Evolutionary conservation across 2,888 invertebrate genomes (phyloP).

Genomic region (Galerucella pusilla): DNA sequence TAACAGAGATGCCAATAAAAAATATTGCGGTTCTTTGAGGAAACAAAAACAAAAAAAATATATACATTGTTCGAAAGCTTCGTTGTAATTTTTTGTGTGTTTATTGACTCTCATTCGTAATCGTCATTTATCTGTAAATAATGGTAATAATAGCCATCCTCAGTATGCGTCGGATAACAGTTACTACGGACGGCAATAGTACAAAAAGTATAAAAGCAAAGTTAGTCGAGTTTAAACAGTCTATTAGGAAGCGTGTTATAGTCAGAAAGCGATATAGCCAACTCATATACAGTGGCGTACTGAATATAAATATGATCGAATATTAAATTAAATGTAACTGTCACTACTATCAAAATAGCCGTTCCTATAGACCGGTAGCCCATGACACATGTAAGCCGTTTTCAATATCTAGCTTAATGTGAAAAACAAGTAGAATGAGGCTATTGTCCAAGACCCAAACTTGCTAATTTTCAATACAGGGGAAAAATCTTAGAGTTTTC

Average conservation of each 20-base stretch:
- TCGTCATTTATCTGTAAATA: conserved; percentile 35
- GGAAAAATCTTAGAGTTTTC: too few relatives aligned
- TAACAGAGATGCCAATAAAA: background rate
- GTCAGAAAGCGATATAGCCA: conserved; percentile 31
- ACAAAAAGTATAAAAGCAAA: conserved; percentile 36
- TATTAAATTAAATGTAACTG: background rate
- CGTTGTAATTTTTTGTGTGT: conserved; percentile 12
- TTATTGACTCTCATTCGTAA: conserved; percentile 28
- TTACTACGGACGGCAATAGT: conserved; percentile 34
- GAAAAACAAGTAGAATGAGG: too few relatives aligned
- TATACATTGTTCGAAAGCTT: conserved; percentile 13
- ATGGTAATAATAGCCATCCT: conserved; percentile 35
- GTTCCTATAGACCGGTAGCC: too few relatives aligned
- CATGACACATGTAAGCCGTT: too few relatives aligned
- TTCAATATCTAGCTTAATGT: too few relatives aligned
- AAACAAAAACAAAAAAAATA: background rate
- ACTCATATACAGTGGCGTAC: conserved; percentile 11
- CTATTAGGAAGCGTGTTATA: conserved; percentile 34
- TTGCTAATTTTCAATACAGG: too few relatives aligned
- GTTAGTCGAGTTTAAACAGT: conserved; percentile 34
- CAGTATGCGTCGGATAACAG: conserved; percentile 38
- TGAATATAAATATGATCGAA: background rate
- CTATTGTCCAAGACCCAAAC: too few relatives aligned
- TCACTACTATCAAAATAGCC: too few relatives aligned
- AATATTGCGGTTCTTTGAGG: background rate